Evolutionary conservation across 1,140 invertebrate genomes (phyloP).

Genomic region (Heliconius nattereri): DNA sequence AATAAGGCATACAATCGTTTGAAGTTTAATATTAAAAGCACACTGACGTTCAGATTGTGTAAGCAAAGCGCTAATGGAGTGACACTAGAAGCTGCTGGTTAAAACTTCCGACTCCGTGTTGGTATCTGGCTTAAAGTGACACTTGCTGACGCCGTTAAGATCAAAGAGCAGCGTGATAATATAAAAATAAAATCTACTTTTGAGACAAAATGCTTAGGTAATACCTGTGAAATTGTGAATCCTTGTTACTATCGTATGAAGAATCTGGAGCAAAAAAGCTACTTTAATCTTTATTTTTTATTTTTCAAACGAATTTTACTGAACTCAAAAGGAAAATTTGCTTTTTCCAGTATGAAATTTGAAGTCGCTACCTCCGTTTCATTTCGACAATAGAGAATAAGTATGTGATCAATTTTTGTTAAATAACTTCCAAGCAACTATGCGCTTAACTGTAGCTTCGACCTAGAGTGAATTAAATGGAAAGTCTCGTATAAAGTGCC

Average conservation of each 20-base stretch:
- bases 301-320: too few species aligned
- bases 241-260: neutral
- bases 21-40: neutral
- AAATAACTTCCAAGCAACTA: neutral
- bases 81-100: slow-evolving; percentile 29
- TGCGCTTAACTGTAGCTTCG: neutral
- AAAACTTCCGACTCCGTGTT: slow-evolving; percentile 9
- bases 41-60: slow-evolving; percentile 20
- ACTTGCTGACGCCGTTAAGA: slow-evolving; percentile 1
- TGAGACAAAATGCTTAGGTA: neutral
- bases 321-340: too few species aligned
- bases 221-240: neutral
- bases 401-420: neutral
- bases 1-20: neutral
- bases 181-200: slow-evolving; percentile 2
- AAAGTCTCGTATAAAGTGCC: neutral
- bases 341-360: too few species aligned
- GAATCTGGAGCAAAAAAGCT: too few species aligned
- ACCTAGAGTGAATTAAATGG: slow-evolving; percentile 3
- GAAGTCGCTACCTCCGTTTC: too few species aligned
- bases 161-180: slow-evolving; percentile 2
- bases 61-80: slow-evolving; percentile 37
- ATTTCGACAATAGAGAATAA: too few species aligned
- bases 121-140: slow-evolving; percentile 8
- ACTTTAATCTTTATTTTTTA: too few species aligned